Conservation (phyloP, 2,888 invertebrate species). For the Meiosimyza decipiens region DNA sequence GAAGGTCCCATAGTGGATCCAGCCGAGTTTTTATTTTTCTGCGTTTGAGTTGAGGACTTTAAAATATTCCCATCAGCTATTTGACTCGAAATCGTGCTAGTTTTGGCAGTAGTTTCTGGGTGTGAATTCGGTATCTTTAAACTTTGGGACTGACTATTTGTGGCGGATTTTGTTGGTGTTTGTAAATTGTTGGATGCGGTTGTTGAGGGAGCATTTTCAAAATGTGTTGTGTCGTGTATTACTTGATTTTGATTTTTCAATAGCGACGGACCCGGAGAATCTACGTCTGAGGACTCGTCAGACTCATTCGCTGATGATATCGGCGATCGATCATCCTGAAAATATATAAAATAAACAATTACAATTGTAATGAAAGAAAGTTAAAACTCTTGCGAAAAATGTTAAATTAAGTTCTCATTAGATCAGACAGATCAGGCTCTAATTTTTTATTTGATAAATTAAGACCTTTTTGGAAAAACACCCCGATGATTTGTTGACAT, state of each 20-base stretch:
- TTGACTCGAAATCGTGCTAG: conserved; percentile 33
- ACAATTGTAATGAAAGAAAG: conserved; percentile 25
- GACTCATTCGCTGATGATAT: conserved; percentile 63
- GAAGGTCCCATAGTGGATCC: neutral
- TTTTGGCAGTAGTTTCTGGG: conserved; percentile 1
- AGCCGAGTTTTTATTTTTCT: neutral
- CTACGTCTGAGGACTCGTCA: conserved; percentile 64
- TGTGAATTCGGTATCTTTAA: neutral
- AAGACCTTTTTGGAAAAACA: too few relatives aligned
- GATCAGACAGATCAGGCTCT: too few relatives aligned
- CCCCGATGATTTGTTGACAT: too few relatives aligned
- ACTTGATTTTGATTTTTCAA: conserved; percentile 3
- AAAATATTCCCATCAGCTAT: conserved; percentile 39
- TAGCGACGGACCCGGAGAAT: conserved; percentile 55
- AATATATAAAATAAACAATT: conserved; percentile 37
- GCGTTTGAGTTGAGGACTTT: conserved; percentile 2
- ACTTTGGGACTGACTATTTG: conserved; percentile 6
- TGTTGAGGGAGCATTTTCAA: neutral
- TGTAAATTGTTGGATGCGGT: neutral
- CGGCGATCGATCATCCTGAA: conserved; percentile 64
- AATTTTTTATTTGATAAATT: too few relatives aligned
- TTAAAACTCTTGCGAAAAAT: conserved; percentile 24
- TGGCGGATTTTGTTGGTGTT: neutral
- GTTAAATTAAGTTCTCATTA: too few relatives aligned
- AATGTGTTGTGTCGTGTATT: too few relatives aligned